Base-by-base conservation (phyloP, 35 echinoderm and acorn worm species). In the Strongylocentrotus purpuratus region DNA sequence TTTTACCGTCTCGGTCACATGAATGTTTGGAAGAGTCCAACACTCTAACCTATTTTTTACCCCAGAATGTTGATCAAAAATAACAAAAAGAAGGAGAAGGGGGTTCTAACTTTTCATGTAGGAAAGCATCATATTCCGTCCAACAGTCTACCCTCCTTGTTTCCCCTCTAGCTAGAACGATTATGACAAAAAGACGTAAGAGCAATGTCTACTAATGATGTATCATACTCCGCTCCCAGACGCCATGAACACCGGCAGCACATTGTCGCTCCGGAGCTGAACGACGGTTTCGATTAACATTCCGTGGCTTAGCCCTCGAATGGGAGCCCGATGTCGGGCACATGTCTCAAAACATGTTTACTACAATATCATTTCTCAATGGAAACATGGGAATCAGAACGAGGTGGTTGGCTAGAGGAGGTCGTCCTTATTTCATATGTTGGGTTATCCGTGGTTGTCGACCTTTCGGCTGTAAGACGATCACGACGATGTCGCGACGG, bases 361-460 rank as follows among this genome's bases (percentile, higher is more conserved):
- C 87, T 46, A 46, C 45, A 89, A 89, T 89, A 89, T 89, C 87
- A 89, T 89, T 33, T 89, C 87, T 89, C 87, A 45, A 89, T 89
- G 87, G 87, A 45, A 89, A 89, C 87, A 89, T 20, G n/a, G 20
- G 12, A 25, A 45, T 33, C 45, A 33, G 9, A 31, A 45, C 32
- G 87, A 46, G 33, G 14, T 15, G 87, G 87, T 41, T 78, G 65
- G 65, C 65, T 78, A 22, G 65, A 78, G 65, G 65, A 78, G 65
- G 65, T 78, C 22, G 65, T 78, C 28, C 65, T 78, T 22, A 78
- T 78, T 46, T 46, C 33, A 89, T 46, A 33, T 14, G 32, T 33
- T 46, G 87, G 87, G 87, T 89, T 89, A 89, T 45, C 32, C 12
- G 33, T 89, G 87, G 87, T 89, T 89, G 87, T 89, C 87, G 87